A percentile compares a stretch with the other conserved stretches of the same genome.
phyloP scores from a whole-genome alignment of 2,797 vertebrate genomes.

The Odontamblyopus lacepedii region DNA sequence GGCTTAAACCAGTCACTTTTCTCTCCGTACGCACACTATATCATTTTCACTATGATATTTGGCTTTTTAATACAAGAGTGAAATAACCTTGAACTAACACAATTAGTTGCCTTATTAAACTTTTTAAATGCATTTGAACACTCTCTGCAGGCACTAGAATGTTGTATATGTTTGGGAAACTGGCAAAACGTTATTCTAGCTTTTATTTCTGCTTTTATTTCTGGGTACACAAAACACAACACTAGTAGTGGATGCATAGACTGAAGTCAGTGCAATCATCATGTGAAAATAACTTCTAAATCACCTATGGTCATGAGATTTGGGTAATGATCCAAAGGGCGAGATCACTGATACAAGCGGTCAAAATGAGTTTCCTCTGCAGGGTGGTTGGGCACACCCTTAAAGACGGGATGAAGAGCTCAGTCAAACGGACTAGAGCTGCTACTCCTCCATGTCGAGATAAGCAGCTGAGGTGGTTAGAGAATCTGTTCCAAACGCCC shows the following conservation, averaged over 20 bases:
- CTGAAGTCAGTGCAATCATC: neutral
- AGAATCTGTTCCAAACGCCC: too few species aligned
- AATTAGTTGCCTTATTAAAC: neutral
- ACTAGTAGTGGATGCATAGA: neutral
- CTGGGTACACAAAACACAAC: neutral
- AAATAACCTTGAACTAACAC: neutral
- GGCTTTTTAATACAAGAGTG: neutral
- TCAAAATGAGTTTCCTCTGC: too few species aligned
- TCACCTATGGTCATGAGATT: too few species aligned
- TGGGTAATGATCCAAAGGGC: too few species aligned
- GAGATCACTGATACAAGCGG: too few species aligned
- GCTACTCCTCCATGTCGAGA: too few species aligned
- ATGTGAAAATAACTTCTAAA: neutral
- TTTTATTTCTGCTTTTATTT: neutral
- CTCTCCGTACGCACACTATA: neutral
- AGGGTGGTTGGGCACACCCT: too few species aligned
- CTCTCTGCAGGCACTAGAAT: neutral
- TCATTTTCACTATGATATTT: neutral
- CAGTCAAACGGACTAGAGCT: too few species aligned
- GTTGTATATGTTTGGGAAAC: neutral
- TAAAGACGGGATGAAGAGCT: too few species aligned
- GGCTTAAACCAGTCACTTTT: slow-evolving; percentile 1
- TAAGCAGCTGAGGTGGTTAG: too few species aligned
- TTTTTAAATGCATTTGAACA: neutral
- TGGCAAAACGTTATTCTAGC: neutral